Evolutionary conservation across 2,888 invertebrate species (phyloP).

Genomic region (Drosophila villosipedis): DNA sequence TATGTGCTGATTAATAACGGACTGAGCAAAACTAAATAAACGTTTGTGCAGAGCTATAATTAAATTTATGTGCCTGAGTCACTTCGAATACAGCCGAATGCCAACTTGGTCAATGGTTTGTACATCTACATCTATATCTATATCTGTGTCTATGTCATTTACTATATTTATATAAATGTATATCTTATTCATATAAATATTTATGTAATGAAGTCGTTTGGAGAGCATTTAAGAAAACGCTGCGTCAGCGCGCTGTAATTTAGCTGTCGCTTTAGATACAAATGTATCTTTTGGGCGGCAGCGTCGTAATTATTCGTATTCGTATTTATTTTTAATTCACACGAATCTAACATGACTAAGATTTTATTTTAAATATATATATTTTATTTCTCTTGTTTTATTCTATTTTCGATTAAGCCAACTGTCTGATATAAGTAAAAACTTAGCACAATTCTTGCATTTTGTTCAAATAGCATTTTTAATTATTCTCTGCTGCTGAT

Average conservation of each 20-base stretch:
- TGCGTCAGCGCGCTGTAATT: conserved; percentile 67
- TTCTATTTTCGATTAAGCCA: conserved; percentile 12
- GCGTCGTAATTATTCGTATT: conserved; percentile 65
- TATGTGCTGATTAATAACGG: conserved; percentile 70
- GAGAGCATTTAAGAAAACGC: conserved; percentile 43
- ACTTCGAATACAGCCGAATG: conserved; percentile 53
- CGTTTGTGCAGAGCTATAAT: conserved; percentile 74
- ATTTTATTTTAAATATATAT: conserved; percentile 9
- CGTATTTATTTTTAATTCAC: conserved; percentile 69
- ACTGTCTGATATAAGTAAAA: not conserved
- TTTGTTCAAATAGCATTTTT: conserved; percentile 55
- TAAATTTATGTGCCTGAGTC: conserved; percentile 76
- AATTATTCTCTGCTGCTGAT: conserved; percentile 42
- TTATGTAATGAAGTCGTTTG: conserved; percentile 39
- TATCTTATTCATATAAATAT: conserved; percentile 7
- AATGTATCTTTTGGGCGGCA: conserved; percentile 28
- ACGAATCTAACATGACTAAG: conserved; percentile 28
- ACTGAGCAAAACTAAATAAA: conserved; percentile 74
- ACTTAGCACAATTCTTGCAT: conserved; percentile 20
- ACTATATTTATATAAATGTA: conserved; percentile 41
- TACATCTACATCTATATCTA: conserved; percentile 41
- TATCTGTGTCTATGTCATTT: conserved; percentile 64
- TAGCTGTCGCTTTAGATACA: conserved; percentile 42
- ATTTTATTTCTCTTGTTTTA: conserved; percentile 19
- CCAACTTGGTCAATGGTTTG: conserved; percentile 72